Evolutionary conservation across 2,888 invertebrate genomes (phyloP).

Genomic region (Pseudococcus longispinus): DNA sequence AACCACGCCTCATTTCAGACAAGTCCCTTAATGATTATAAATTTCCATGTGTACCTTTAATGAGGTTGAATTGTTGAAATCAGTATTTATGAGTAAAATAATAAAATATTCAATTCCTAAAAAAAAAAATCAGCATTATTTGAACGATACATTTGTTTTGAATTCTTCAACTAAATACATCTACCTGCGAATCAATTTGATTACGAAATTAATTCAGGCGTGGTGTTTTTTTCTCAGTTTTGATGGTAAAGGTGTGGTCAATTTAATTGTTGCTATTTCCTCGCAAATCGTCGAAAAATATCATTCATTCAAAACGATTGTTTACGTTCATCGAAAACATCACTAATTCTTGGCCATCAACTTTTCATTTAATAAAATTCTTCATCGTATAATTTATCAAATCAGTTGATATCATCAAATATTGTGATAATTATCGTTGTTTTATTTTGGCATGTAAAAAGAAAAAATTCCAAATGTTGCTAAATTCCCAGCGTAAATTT

Average conservation of each 20-base stretch:
- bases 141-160: not conserved
- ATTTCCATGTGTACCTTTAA: not conserved
- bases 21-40: not conserved
- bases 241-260: conserved; percentile 2
- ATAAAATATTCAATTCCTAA: too few relatives aligned
- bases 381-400: not conserved
- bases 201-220: conserved; percentile 2
- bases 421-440: not conserved
- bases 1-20: not conserved
- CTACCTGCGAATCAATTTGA: not conserved
- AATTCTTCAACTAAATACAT: not conserved
- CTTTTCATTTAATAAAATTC: not conserved
- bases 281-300: not conserved
- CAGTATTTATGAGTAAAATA: too few relatives aligned
- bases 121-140: not conserved
- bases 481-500: conserved; percentile 5
- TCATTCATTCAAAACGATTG: not conserved
- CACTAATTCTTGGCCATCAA: not conserved
- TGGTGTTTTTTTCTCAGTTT: conserved; percentile 13
- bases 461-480: not conserved
- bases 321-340: not conserved
- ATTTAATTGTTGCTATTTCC: conserved; percentile 7
- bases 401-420: not conserved
- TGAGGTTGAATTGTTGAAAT: not conserved
- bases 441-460: not conserved